Evolutionary conservation across 1,140 invertebrate genomes (phyloP).

Genomic region (Panonychus citri): DNA sequence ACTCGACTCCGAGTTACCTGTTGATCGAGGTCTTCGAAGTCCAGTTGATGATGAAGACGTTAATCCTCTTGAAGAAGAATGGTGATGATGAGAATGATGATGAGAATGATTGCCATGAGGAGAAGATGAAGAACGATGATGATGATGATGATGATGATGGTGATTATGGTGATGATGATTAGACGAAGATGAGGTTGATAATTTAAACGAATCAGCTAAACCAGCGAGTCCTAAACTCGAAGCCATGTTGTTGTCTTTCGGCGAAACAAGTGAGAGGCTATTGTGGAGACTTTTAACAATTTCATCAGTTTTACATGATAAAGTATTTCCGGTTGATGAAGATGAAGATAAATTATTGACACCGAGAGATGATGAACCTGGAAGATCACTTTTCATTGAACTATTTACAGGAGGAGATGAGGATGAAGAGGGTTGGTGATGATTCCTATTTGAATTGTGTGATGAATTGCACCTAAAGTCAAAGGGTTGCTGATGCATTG

Average conservation of each 20-base stretch:
- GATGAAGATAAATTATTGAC: not conserved
- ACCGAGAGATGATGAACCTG: not conserved
- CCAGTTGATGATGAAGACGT: not conserved
- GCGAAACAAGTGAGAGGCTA: not conserved
- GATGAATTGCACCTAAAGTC: not conserved
- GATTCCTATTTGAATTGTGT: too few relatives aligned
- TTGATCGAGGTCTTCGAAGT: not conserved
- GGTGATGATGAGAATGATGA: too few relatives aligned
- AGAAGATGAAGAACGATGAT: not conserved
- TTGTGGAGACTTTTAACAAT: not conserved
- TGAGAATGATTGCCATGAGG: not conserved
- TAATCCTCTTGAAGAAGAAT: too few relatives aligned
- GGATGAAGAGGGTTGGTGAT: too few relatives aligned
- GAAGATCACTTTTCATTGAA: not conserved
- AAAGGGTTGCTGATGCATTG: not conserved
- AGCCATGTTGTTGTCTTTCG: not conserved
- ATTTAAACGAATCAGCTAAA: not conserved
- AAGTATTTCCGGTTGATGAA: not conserved
- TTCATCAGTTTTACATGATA: not conserved
- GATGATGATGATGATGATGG: not conserved
- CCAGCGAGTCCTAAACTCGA: not conserved
- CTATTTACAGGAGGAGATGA: not conserved
- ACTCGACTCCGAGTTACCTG: conserved; percentile 14
- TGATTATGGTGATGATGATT: not conserved
- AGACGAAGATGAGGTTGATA: not conserved